Conservation (phyloP, 2,113 vertebrate genomes). For the Probosciger aterrimus region DNA sequence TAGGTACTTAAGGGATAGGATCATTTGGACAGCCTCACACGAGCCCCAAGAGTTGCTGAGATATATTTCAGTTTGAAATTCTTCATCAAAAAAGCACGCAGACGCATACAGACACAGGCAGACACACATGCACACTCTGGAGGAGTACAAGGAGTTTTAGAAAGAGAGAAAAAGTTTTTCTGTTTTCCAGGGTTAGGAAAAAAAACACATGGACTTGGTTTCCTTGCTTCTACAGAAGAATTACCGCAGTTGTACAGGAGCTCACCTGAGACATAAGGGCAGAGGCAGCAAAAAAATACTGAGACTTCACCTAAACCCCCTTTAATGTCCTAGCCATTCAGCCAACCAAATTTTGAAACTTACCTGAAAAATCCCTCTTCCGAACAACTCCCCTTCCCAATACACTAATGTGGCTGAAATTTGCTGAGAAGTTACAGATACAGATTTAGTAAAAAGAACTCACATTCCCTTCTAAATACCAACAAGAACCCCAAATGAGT, state of each 20-base stretch:
- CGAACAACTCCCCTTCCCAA: neutral
- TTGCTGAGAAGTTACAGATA: neutral
- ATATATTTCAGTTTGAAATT: neutral
- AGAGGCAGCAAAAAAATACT: neutral
- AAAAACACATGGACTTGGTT: accelerated
- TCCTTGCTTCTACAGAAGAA: neutral
- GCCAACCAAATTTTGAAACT: neutral
- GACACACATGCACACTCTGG: accelerated
- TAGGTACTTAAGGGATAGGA: neutral
- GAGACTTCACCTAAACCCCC: neutral
- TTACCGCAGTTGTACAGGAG: neutral
- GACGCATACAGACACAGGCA: neutral
- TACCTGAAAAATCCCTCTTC: neutral
- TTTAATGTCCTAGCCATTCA: accelerated
- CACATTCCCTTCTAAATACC: accelerated
- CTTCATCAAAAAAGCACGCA: neutral
- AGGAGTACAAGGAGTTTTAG: accelerated
- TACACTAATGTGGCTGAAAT: accelerated
- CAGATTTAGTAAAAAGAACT: neutral
- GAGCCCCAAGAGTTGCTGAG: neutral
- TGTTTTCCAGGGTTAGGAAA: neutral
- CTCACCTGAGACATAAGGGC: neutral
- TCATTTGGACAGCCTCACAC: neutral
- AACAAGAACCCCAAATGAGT: neutral
- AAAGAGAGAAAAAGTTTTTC: neutral